These are phyloP conservation scores for Sparus aurata DNA, from an alignment of 2,797 vertebrate species.

Conservation along the genomic window DNA sequence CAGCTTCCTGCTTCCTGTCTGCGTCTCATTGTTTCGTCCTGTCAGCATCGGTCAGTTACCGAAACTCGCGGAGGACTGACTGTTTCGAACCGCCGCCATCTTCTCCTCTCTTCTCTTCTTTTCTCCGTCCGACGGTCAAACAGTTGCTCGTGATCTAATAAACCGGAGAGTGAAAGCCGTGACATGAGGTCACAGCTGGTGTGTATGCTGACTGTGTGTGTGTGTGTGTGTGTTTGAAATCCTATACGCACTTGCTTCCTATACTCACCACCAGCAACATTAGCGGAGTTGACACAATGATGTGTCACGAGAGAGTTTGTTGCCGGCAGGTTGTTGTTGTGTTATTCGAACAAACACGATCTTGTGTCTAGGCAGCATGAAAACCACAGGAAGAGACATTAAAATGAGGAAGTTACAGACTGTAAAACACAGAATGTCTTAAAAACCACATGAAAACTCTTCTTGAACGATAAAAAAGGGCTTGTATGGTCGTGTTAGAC, in stretches of 20 bases:
- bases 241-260: slow-evolving; percentile 37
- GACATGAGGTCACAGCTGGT: slow-evolving; percentile 78
- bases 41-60: not conserved
- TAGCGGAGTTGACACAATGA: slow-evolving; percentile 54
- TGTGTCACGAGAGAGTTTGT: slow-evolving; percentile 37
- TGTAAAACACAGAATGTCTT: too few species aligned
- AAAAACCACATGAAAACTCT: too few species aligned
- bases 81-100: not conserved
- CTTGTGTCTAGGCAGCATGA: not conserved
- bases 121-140: slow-evolving; percentile 34
- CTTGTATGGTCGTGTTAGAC: too few species aligned
- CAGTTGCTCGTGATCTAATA: slow-evolving; percentile 75
- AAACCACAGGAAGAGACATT: not conserved
- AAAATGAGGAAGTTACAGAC: not conserved
- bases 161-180: slow-evolving; percentile 70
- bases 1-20: slow-evolving; percentile 6
- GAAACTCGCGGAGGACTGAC: not conserved
- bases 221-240: slow-evolving; percentile 57
- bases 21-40: slow-evolving; percentile 12
- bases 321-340: slow-evolving; percentile 40
- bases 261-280: slow-evolving; percentile 46
- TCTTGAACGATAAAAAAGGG: too few species aligned
- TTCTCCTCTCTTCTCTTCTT: not conserved
- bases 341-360: slow-evolving; percentile 14
- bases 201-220: slow-evolving; percentile 33